A percentile compares a stretch with the other conserved stretches of the same genome.
These are phyloP conservation scores for Patella ulyssiponensis DNA, from an alignment of 2,888 invertebrate species.

Conservation along the genomic window DNA sequence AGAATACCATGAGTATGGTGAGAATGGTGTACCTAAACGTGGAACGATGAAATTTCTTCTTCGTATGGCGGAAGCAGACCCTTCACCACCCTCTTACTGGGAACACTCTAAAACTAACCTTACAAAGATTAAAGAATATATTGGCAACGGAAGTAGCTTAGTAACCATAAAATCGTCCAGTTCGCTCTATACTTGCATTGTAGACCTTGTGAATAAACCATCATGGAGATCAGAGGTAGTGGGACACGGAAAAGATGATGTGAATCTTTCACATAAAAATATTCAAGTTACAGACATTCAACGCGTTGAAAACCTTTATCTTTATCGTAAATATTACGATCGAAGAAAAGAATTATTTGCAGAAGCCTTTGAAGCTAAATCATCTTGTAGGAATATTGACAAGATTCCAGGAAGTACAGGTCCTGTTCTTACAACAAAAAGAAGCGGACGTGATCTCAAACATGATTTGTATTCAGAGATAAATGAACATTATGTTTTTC, in stretches of 20 bases:
- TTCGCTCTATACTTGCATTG: conserved; percentile 37
- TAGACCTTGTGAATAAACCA: conserved; percentile 38
- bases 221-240: conserved; percentile 39
- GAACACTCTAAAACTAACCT: conserved; percentile 19
- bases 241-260: conserved; percentile 54
- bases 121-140: background rate
- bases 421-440: conserved; percentile 18
- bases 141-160: background rate
- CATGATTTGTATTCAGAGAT: conserved; percentile 42
- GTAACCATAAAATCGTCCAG: background rate
- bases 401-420: conserved; percentile 23
- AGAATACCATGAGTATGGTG: background rate
- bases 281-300: conserved; percentile 45
- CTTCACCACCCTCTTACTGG: conserved; percentile 39
- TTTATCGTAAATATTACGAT: conserved; percentile 45
- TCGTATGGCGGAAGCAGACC: conserved; percentile 35
- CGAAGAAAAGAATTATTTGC: conserved; percentile 37
- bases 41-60: conserved; percentile 36
- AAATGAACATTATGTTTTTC: conserved; percentile 56
- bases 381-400: conserved; percentile 27
- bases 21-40: conserved; percentile 19
- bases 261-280: conserved; percentile 28
- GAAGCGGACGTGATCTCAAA: conserved; percentile 15
- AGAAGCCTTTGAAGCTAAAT: conserved; percentile 24
- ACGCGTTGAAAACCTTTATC: conserved; percentile 50